Evolutionary conservation across 2,888 invertebrate species (phyloP).

Genomic region (Tetramorium bicarinatum): DNA sequence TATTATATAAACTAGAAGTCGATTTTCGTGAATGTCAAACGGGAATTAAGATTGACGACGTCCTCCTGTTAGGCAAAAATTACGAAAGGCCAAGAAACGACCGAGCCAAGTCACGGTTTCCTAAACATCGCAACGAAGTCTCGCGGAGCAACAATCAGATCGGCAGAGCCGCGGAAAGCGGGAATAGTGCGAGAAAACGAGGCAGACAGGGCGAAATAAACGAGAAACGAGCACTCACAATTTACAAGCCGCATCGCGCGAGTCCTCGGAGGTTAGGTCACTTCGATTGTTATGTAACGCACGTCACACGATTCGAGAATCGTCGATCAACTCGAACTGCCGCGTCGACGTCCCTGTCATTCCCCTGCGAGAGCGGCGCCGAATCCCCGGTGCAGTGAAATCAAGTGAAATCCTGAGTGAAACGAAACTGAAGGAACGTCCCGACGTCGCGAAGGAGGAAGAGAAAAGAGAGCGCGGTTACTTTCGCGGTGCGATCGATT

Average conservation of each 20-base stretch:
- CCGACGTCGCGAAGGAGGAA: not conserved
- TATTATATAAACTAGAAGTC: no score
- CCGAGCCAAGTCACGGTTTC: not conserved
- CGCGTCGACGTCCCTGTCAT: not conserved
- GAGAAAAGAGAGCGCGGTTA: not conserved
- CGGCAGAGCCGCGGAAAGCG: not conserved
- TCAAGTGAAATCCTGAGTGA: constrained; percentile 15
- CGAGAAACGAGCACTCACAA: not conserved
- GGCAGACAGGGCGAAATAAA: not conserved
- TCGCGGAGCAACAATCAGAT: not conserved
- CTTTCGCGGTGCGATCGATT: not conserved
- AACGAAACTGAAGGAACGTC: not conserved
- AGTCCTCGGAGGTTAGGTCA: not conserved
- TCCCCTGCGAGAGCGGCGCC: not conserved
- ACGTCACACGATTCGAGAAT: not conserved
- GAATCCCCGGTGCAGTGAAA: not conserved
- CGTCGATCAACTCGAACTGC: not conserved
- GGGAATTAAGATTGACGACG: not conserved
- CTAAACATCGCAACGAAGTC: not conserved
- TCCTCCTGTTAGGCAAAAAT: not conserved
- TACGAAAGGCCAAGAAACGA: not conserved
- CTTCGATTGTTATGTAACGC: constrained; percentile 28
- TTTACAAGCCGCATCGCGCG: not conserved
- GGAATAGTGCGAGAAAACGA: not conserved
- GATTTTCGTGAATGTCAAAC: no score